These are phyloP conservation scores for Onthophagus sagittarius DNA, from an alignment of 2,888 invertebrate genomes.

Conservation along the genomic window DNA sequence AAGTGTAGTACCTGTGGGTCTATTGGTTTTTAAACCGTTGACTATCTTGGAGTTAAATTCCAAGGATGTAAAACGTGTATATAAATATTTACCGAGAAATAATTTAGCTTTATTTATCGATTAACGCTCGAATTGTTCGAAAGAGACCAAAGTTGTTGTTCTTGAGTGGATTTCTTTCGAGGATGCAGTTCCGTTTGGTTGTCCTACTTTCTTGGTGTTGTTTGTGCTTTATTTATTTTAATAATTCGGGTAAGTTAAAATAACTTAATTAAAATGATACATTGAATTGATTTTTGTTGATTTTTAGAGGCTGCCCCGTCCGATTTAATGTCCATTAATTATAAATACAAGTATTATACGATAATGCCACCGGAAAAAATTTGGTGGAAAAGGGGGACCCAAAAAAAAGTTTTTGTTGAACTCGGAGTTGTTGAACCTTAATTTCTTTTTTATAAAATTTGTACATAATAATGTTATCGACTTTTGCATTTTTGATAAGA, in stretches of 20 bases:
- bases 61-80: too few species aligned
- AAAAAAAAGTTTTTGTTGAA: constrained; percentile 23
- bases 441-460: neutral
- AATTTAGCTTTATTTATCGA: too few species aligned
- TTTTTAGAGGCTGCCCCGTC: neutral
- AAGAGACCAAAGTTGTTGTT: too few species aligned
- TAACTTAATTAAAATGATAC: neutral
- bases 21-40: too few species aligned
- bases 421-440: constrained; percentile 21
- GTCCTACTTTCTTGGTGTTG: neutral
- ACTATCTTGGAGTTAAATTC: too few species aligned
- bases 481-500: too few species aligned
- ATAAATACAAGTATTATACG: constrained; percentile 37
- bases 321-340: constrained; percentile 32
- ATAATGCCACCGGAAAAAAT: constrained; percentile 33
- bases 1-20: too few species aligned
- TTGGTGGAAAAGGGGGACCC: constrained; percentile 44
- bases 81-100: too few species aligned
- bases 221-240: neutral
- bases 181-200: neutral
- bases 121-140: too few species aligned
- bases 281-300: neutral
- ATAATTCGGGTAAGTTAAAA: neutral
- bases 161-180: too few species aligned
- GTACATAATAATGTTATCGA: too few species aligned